phyloP scores from a whole-genome alignment of 2,888 invertebrate genomes.

The Papilio protenor region DNA sequence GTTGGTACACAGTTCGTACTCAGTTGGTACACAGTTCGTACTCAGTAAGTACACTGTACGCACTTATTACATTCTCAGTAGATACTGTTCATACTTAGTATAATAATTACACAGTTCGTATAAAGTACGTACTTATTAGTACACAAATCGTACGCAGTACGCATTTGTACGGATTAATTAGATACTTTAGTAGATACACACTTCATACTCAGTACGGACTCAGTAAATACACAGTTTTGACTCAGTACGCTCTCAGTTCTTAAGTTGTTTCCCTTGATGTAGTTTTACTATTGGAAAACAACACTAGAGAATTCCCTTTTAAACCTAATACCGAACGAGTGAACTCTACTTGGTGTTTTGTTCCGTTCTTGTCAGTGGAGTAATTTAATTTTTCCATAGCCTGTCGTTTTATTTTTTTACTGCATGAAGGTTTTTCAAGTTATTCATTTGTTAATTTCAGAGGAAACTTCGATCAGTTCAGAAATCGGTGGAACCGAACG shows the following conservation, averaged over 20 bases:
- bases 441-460: slow-evolving; percentile 62
- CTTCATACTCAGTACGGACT: no score
- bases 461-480: slow-evolving; percentile 88
- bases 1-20: no score
- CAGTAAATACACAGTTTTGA: background rate
- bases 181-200: no score
- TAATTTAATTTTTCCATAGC: background rate
- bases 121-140: no score
- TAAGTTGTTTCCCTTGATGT: background rate
- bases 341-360: background rate
- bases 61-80: no score
- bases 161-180: no score
- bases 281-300: background rate
- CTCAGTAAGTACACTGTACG: background rate
- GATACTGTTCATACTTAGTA: no score
- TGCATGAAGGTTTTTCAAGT: background rate
- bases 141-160: no score
- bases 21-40: background rate
- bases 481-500: slow-evolving; percentile 80
- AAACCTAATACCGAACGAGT: no score
- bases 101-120: no score
- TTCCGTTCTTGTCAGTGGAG: background rate
- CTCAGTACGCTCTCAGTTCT: background rate
- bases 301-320: background rate
- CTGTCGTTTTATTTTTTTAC: background rate